phyloP scores from a whole-genome alignment of 2,113 vertebrate species.

The Nymphicus hollandicus region DNA sequence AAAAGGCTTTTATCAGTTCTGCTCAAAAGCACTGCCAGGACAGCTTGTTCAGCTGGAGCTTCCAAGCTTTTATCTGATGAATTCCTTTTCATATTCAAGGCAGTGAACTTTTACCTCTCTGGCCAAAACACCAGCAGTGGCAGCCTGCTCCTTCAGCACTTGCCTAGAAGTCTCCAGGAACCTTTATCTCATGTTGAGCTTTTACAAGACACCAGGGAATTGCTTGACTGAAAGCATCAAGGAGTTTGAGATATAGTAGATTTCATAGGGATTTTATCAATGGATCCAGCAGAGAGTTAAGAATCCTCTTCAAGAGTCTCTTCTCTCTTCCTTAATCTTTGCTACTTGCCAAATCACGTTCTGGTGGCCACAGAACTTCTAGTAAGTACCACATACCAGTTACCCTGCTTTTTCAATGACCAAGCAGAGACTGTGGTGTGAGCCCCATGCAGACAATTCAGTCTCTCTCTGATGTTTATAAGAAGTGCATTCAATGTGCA shows the following conservation, averaged over 20 bases:
- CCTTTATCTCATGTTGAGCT: conserved; percentile 46
- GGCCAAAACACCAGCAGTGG: not conserved
- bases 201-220: conserved; percentile 40
- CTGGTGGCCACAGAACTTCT: conserved; percentile 21
- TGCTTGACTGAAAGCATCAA: not conserved
- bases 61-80: not conserved
- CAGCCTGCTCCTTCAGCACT: not conserved
- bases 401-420: not conserved
- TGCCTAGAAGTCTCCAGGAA: conserved; percentile 24
- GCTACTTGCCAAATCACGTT: not conserved
- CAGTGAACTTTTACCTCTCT: conserved; percentile 18
- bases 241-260: not conserved
- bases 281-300: conserved; percentile 48
- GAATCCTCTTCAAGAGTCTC: conserved; percentile 17
- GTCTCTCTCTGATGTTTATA: not conserved
- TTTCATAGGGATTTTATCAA: conserved; percentile 54
- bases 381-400: not conserved
- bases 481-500: not conserved
- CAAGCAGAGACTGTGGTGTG: not conserved
- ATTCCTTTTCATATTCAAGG: conserved; percentile 15
- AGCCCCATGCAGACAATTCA: not conserved
- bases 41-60: not conserved
- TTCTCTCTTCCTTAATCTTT: conserved; percentile 30
- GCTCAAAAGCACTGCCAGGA: not conserved
- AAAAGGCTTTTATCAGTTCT: not conserved